Evolutionary conservation across 2,113 vertebrate species (phyloP).

Genomic region (Podiceps cristatus): DNA sequence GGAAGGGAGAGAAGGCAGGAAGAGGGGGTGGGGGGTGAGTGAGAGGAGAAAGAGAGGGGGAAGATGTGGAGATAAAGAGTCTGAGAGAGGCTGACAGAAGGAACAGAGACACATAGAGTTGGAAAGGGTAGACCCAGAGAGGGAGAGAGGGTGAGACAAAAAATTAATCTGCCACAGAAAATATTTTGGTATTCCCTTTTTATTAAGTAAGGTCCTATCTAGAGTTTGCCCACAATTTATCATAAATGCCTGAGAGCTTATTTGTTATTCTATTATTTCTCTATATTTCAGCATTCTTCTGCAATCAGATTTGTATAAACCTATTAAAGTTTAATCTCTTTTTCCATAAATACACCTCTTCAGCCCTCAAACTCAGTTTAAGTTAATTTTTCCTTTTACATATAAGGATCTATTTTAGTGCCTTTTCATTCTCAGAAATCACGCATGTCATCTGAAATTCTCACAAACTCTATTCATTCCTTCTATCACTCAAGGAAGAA

Average conservation of each 20-base stretch:
- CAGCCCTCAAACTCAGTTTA: neutral
- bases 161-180: neutral
- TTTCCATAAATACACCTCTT: neutral
- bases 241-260: neutral
- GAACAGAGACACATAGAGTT: neutral
- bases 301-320: neutral
- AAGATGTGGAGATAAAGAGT: neutral
- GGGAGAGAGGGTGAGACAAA: neutral
- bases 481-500: neutral
- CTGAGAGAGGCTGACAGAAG: neutral
- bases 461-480: neutral
- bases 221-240: neutral
- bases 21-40: accelerated
- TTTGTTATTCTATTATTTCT: neutral
- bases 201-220: neutral
- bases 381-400: neutral
- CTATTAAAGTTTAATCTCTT: neutral
- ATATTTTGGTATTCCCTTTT: neutral
- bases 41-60: neutral
- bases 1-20: neutral
- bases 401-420: neutral
- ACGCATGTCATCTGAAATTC: neutral
- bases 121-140: neutral
- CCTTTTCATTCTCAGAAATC: neutral
- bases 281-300: neutral